Evolutionary conservation across 2,888 invertebrate species (phyloP), one percentile per base, ranked within the genome.

Genomic region (Vannuccia rotundouncinata): DNA sequence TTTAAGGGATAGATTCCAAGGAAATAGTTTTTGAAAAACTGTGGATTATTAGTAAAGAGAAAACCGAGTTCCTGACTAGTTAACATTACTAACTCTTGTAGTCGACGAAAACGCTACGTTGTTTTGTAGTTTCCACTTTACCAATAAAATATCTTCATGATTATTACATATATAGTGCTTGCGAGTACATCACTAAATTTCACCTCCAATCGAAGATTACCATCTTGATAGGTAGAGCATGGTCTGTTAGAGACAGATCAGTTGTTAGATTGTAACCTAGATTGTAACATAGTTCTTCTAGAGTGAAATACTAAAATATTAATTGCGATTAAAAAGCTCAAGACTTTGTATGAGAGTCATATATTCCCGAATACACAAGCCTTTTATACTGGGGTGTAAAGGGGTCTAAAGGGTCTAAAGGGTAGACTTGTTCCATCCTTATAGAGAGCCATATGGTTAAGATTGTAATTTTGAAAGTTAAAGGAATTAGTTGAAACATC

Each of bases 391-490:
- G n/a, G n/a, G 22, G 5, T 27, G 25, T 66, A 75, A 27, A 5
- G 2, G 22, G 75, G 75, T 10, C 29, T 75, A 22, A 75, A 27
- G 29, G 28, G 30, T 31, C 75, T 29, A 29, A 29, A 29, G 2
- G 75, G 75, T 31, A 75, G 29, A 31, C 75, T 75, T 25, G 29
- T 31, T 31, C 75, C 29, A 75, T 75, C 75, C 25, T 31, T 29
- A 75, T 75, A 75, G 27, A 75, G 75, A 66, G 66, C 29, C 31
- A 75, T 75, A 29, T 31, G 29, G 31, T 31, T 5, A n/a, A 75
- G 31, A 75, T 27, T 31, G 29, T 31, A 75, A 29, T 75, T 22
- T 75, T 75, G 75, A 10, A 75, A 75, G 29, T 75, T 75, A 29
- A 75, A 75, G 13, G 30, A 10, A 75, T 75, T 75, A n/a, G 17